Evolutionary conservation across 2,797 vertebrate genomes (phyloP), one percentile per base, ranked within the genome.

Genomic region (Cephalopachus bancanus): DNA sequence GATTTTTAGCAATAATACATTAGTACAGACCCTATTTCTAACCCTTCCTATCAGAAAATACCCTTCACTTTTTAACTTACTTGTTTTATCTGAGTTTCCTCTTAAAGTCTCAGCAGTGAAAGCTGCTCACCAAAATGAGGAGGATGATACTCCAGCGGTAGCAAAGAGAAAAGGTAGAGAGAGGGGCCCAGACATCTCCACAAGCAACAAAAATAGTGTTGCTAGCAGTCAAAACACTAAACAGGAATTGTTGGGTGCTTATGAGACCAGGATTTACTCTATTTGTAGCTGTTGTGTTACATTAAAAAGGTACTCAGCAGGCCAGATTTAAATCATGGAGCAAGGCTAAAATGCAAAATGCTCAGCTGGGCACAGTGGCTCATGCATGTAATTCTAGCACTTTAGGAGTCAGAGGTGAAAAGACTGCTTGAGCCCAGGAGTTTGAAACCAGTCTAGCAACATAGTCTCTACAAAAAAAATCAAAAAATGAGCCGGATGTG

Each of bases 41-140:
- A 89, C n/a, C 62, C 83, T 8, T 83, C 8, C 62, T 60, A 69
- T 28, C n/a, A 93, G 65, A 90, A 95, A 89, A 91, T 30, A 60
- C 7, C 65, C 60, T 79, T 33, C 20, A 78, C 44, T 49, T 83
- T 83, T 62, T 71, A 81, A 81, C 55, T 60, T 51, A 14, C 3
- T 44, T 44, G 44, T 44, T 44, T 44, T 44, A 44, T 4, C 44
- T 44, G 44, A 37, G 30, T 33, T 86, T 93, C 51, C n/a, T 92
- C 75, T 76, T 33, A 57, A 83, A 87, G 74, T 71, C 60, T 89
- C n/a, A 33, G 37, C 33, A 93, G 49, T 10, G 12, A 64, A 20
- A 89, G 15, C 30, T 60, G 49, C 65, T 71, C 69, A 49, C 26
- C 19, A 81, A 20, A 64, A 76, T 11, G 51, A 89, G 10, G 14